Conservation (phyloP, 2,113 vertebrate genomes). For the Trichomycterus rosablanca region DNA sequence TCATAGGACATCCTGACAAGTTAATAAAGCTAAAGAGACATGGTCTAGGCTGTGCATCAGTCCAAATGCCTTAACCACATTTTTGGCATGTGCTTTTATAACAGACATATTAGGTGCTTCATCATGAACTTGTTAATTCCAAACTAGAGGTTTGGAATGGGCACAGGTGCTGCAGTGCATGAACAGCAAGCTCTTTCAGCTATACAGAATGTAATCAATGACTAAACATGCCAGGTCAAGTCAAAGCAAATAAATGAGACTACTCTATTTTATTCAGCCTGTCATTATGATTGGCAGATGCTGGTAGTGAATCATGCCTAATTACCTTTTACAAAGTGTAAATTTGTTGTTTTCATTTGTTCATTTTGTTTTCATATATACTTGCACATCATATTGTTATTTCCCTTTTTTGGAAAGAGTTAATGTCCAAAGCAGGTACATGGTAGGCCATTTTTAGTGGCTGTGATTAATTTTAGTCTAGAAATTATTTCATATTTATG, state of each 20-base stretch:
- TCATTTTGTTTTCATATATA: neutral
- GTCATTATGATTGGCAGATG: constrained; percentile 4
- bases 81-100: constrained; percentile 14
- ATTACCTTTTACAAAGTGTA: too few relatives aligned
- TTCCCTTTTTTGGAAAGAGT: neutral
- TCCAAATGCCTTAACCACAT: constrained; percentile 8
- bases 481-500: too few relatives aligned
- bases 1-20: too few relatives aligned
- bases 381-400: neutral
- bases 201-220: constrained; percentile 10
- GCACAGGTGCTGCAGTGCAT: neutral
- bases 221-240: neutral
- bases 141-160: constrained; percentile 21
- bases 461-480: constrained; percentile 47
- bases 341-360: neutral
- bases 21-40: neutral
- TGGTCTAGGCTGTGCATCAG: neutral
- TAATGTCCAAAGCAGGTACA: neutral
- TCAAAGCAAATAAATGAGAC: constrained; percentile 14
- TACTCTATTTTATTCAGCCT: constrained; percentile 12
- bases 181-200: neutral
- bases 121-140: constrained; percentile 13
- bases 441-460: constrained; percentile 43
- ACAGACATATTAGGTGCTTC: constrained; percentile 23
- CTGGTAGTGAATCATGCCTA: neutral